Evolutionary conservation across 2,113 vertebrate species (phyloP), one percentile per base, ranked within the genome.

Genomic region (Onychostoma macrolepis): DNA sequence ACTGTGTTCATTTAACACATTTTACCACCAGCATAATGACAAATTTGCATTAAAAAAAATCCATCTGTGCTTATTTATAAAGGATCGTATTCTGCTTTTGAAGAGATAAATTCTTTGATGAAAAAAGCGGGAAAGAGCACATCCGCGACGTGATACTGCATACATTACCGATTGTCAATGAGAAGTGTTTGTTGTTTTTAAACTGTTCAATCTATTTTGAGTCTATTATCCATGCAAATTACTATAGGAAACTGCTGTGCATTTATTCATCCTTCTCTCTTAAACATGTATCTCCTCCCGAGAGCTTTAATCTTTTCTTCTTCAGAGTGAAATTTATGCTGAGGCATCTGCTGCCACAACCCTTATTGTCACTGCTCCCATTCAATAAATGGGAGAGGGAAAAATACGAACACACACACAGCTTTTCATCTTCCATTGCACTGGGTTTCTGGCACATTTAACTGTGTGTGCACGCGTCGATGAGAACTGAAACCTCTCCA

Each of bases 291-390:
- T 90, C 85, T 87, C 89, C 85, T 50, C 85, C 61, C 6, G 38
- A 24, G 43, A 71, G 43, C 80, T 83, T 71, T 83, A 67, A 71
- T 83, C 63, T 71, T 61, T 53, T 79, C 36, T 72, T 33, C 36
- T 21, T 80, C 26, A 36, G 63, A 83, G 10, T 87, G 38, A 90
- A 72, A 89, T 90, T 90, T 88, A 91, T 87, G 90, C 86, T 77
- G n/a, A 91, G 91, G 88, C 90, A 92, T 92, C 92, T 93, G 91
- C 90, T 80, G 78, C 78, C 45, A 50, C 43, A 83, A 33, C 21
- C 67, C 84, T 87, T 88, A 88, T 67, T 86, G 74, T 63, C 79
- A 45, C 43, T 61, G 67, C 83, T 90, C 86, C 83, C 86, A 86
- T 90, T 91, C 78, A 69, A 15, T 85, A 90, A 92, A 33, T 72